Evolutionary conservation across 2,888 invertebrate genomes (phyloP).

Genomic region (Drosophila prostipennis): DNA sequence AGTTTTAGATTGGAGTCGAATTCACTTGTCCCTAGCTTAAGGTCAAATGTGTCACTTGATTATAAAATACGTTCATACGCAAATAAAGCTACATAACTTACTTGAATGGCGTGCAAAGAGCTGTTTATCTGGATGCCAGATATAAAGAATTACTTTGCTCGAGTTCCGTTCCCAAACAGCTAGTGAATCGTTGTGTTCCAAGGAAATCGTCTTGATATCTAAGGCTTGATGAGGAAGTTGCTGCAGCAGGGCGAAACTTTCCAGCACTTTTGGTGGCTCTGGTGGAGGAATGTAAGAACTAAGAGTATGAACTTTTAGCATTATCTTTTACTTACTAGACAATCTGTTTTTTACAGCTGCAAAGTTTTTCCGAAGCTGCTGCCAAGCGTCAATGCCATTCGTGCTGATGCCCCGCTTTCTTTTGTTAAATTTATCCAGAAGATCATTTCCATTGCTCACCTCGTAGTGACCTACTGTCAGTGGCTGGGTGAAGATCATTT

Average conservation of each 20-base stretch:
- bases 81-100: constrained; percentile 74
- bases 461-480: constrained; percentile 69
- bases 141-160: constrained; percentile 53
- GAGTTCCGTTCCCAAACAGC: constrained; percentile 51
- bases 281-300: not conserved
- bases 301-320: too few relatives aligned
- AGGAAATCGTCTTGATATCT: constrained; percentile 54
- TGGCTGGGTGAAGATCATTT: constrained; percentile 73
- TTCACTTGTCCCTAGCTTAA: constrained; percentile 6
- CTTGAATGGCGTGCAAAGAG: constrained; percentile 68
- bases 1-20: not conserved
- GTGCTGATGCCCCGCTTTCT: constrained; percentile 35
- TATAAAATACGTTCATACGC: constrained; percentile 33
- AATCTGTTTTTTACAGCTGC: constrained; percentile 57
- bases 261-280: constrained; percentile 62
- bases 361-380: constrained; percentile 45
- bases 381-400: constrained; percentile 34
- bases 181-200: constrained; percentile 61
- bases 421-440: constrained; percentile 20
- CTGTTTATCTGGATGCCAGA: constrained; percentile 64
- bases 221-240: constrained; percentile 56
- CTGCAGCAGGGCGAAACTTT: constrained; percentile 77
- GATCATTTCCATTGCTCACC: constrained; percentile 28
- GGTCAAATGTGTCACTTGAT: constrained; percentile 23
- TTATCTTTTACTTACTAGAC: constrained; percentile 41